phyloP scores from a whole-genome alignment of 2,113 vertebrate species.

The Callochromis pleurospilus region DNA sequence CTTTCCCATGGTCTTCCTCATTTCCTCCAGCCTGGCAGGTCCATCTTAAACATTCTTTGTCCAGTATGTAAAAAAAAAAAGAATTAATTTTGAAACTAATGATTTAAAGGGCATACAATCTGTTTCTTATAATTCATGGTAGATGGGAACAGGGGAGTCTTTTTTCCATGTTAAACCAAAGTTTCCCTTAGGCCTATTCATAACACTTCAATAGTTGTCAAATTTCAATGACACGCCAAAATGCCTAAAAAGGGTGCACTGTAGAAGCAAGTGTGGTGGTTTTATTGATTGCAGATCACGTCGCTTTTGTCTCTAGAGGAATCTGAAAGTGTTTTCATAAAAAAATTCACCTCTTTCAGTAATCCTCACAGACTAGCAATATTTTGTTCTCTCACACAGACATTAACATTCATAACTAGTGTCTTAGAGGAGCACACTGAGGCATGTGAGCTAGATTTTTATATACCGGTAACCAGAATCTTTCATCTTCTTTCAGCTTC shows the following conservation, averaged over 20 bases:
- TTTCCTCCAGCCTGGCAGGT: background rate
- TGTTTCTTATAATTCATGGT: background rate
- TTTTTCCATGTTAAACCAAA: background rate
- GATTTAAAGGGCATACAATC: background rate
- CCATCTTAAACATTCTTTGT: background rate
- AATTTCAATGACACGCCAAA: background rate
- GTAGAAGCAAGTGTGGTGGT: background rate
- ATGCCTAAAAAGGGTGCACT: background rate
- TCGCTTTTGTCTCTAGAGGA: background rate
- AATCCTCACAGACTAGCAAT: background rate
- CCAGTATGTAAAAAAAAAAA: background rate
- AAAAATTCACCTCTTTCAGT: background rate
- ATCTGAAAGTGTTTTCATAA: background rate
- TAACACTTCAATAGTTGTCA: background rate
- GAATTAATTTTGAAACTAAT: background rate
- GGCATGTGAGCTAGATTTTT: background rate
- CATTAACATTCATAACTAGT: background rate
- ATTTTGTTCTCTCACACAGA: background rate
- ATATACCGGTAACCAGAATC: background rate
- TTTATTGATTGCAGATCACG: background rate
- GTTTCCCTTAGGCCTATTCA: background rate
- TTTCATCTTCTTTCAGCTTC: background rate
- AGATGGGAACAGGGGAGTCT: background rate
- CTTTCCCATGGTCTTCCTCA: background rate
- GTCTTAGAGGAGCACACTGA: background rate